These are phyloP conservation scores for Latrodectus hesperus DNA, from an alignment of 2,888 invertebrate species.

Conservation along the genomic window DNA sequence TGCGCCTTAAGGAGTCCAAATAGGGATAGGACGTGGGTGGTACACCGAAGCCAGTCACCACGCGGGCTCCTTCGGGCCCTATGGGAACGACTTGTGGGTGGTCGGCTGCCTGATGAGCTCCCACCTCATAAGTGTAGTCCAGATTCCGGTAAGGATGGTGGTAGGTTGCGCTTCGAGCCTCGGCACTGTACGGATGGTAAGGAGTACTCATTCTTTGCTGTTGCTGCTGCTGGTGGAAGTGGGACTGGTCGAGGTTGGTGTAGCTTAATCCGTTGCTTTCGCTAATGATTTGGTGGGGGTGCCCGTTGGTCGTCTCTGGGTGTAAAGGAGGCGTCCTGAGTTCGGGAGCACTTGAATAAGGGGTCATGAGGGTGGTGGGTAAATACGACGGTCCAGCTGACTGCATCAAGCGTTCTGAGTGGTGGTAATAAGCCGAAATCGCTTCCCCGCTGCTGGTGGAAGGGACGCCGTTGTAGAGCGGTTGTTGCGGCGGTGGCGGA, in stretches of 20 bases:
- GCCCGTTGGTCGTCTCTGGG: slow-evolving; percentile 64
- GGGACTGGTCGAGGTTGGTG: slow-evolving; percentile 83
- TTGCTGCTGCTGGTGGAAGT: slow-evolving; percentile 67
- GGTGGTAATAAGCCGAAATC: slow-evolving; percentile 46
- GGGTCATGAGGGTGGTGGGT: slow-evolving; percentile 54
- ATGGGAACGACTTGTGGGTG: slow-evolving; percentile 55
- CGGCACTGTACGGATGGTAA: slow-evolving; percentile 34
- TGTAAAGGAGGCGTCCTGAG: slow-evolving; percentile 70
- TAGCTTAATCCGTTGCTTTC: slow-evolving; percentile 85
- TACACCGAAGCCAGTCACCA: slow-evolving; percentile 58
- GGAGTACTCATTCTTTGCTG: slow-evolving; percentile 24
- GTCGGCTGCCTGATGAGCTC: slow-evolving; percentile 49
- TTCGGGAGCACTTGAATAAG: slow-evolving; percentile 56
- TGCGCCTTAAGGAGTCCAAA: slow-evolving; percentile 70
- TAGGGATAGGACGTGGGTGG: slow-evolving; percentile 68
- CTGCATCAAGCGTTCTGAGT: slow-evolving; percentile 37
- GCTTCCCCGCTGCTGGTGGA: slow-evolving; percentile 25
- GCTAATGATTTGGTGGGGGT: slow-evolving; percentile 70
- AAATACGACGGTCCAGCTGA: slow-evolving; percentile 59
- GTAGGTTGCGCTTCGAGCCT: slow-evolving; percentile 72
- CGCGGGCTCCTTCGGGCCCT: slow-evolving; percentile 58
- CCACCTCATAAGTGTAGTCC: slow-evolving; percentile 67
- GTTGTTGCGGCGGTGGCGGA: slow-evolving; percentile 56
- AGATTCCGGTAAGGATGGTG: slow-evolving; percentile 71
- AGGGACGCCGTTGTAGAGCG: slow-evolving; percentile 58